Percentiles rank a stretch among this genome's conserved stretches.
Conservation (phyloP, 2,888 invertebrate genomes). For the Loripinus fragilis region DNA sequence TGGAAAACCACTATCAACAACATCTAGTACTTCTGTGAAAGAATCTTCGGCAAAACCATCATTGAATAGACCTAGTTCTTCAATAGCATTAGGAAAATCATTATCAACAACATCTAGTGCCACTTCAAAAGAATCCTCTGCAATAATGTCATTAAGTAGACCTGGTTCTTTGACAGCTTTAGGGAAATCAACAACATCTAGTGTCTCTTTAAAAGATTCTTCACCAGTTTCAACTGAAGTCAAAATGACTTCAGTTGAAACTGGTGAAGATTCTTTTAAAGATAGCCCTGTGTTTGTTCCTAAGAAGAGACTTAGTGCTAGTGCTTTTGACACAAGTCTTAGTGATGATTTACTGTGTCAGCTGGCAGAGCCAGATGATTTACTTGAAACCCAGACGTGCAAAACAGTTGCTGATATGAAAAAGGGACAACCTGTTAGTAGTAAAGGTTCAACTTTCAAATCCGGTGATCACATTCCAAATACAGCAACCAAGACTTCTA, state of each 20-base stretch:
- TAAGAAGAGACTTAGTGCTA: constrained; percentile 8
- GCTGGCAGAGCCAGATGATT: constrained; percentile 70
- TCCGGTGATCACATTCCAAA: neutral
- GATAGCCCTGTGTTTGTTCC: constrained; percentile 3
- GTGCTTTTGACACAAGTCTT: constrained; percentile 66
- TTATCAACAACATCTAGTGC: too few species aligned
- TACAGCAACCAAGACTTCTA: neutral
- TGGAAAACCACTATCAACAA: too few species aligned
- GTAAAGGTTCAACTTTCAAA: neutral
- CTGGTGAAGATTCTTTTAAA: neutral
- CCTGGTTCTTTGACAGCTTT: too few species aligned
- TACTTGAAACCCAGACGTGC: constrained; percentile 64
- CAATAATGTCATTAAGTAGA: too few species aligned
- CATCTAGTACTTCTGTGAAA: too few species aligned
- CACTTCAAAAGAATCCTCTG: too few species aligned
- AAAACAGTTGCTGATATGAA: neutral
- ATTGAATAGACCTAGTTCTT: too few species aligned
- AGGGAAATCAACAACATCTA: too few species aligned
- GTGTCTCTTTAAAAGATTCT: too few species aligned
- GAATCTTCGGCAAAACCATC: too few species aligned
- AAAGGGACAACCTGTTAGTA: neutral
- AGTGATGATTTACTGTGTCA: constrained; percentile 73
- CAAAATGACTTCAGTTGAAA: neutral
- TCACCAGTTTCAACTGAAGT: too few species aligned
- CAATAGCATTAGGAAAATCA: too few species aligned